Evolutionary conservation across 2,888 invertebrate genomes (phyloP).

Genomic region (Drosophila falleni): DNA sequence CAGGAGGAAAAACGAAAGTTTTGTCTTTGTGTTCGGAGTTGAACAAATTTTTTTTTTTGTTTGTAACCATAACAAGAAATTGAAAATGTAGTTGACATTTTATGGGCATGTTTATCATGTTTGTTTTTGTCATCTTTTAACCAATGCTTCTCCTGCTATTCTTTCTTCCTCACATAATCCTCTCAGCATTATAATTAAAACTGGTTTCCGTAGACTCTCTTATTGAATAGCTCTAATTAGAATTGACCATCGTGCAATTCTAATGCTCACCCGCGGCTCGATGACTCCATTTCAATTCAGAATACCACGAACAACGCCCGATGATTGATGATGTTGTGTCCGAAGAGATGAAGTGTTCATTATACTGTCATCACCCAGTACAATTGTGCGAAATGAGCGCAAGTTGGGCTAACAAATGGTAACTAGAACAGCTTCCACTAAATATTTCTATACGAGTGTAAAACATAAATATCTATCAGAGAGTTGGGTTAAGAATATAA

Average conservation of each 20-base stretch:
- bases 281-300: slow-evolving; percentile 53
- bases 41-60: slow-evolving; percentile 33
- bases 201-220: slow-evolving; percentile 41
- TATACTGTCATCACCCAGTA: slow-evolving; percentile 70
- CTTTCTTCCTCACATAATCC: background rate
- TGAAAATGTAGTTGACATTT: slow-evolving; percentile 46
- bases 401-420: slow-evolving; percentile 17
- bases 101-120: slow-evolving; percentile 39
- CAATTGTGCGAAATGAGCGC: slow-evolving; percentile 55
- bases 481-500: background rate
- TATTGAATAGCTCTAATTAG: slow-evolving; percentile 79
- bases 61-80: slow-evolving; percentile 31
- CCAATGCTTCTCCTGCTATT: background rate
- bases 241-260: slow-evolving; percentile 65
- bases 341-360: slow-evolving; percentile 58
- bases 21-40: slow-evolving; percentile 57
- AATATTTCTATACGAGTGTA: background rate
- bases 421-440: slow-evolving; percentile 44
- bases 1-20: slow-evolving; percentile 64
- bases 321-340: slow-evolving; percentile 68
- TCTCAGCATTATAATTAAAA: slow-evolving; percentile 38
- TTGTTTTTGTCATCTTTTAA: background rate
- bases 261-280: slow-evolving; percentile 53
- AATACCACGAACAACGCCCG: slow-evolving; percentile 25
- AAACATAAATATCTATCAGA: background rate